These are phyloP conservation scores for Silurus aristotelis DNA, from an alignment of 2,797 vertebrate genomes.

Conservation along the genomic window DNA sequence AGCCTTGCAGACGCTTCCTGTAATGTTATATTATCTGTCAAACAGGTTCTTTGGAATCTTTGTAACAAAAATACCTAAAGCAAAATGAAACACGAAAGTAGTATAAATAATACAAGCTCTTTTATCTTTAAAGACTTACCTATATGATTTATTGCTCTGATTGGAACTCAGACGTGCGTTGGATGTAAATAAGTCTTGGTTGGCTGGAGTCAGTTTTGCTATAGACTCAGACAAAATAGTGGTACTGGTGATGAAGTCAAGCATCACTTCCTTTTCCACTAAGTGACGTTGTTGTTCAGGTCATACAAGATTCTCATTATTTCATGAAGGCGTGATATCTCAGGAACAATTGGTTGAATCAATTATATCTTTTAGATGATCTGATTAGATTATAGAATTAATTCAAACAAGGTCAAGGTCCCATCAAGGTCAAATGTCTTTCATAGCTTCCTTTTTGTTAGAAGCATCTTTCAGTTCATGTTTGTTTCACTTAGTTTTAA, in stretches of 20 bases:
- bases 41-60: too few relatives aligned
- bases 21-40: too few relatives aligned
- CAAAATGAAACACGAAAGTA: not conserved
- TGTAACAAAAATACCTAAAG: too few relatives aligned
- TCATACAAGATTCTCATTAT: not conserved
- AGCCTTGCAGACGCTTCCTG: not conserved
- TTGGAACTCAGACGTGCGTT: not conserved
- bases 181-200: not conserved
- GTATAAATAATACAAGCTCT: not conserved
- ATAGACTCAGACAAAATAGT: too few relatives aligned
- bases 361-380: not conserved
- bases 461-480: not conserved
- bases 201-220: too few relatives aligned
- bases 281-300: not conserved
- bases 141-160: not conserved
- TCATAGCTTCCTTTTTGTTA: not conserved
- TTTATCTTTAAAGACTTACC: not conserved
- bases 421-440: not conserved
- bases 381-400: not conserved
- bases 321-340: not conserved
- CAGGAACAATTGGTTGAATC: not conserved
- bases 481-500: too few relatives aligned
- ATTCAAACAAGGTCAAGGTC: not conserved
- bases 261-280: not conserved
- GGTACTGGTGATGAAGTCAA: not conserved